phyloP scores from a whole-genome alignment of 2,113 vertebrate species.

The Labeo rohita region DNA sequence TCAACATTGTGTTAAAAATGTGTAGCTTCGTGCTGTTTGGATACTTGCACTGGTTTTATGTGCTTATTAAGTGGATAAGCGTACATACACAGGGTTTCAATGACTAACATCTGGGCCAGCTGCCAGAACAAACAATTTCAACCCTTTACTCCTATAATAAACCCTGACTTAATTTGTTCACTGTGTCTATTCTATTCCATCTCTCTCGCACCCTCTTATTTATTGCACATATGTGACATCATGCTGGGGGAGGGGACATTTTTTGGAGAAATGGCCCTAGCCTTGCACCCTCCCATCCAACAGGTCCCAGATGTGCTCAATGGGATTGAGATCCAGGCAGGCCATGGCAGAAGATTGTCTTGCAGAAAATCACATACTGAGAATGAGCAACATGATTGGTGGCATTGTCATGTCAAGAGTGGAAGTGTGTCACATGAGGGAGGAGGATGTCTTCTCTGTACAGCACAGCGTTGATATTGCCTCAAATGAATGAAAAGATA shows the following conservation, averaged over 20 bases:
- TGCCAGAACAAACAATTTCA: slow-evolving; percentile 68
- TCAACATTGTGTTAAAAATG: slow-evolving; percentile 67
- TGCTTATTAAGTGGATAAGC: slow-evolving; percentile 70
- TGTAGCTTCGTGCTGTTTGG: slow-evolving; percentile 61
- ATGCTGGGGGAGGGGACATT: background rate
- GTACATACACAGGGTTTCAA: slow-evolving; percentile 65
- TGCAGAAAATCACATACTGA: background rate
- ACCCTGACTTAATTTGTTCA: slow-evolving; percentile 78
- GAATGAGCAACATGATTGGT: background rate
- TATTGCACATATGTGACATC: background rate
- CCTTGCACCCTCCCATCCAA: background rate
- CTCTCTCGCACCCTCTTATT: slow-evolving; percentile 18
- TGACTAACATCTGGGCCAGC: slow-evolving; percentile 65
- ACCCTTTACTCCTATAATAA: slow-evolving; percentile 69
- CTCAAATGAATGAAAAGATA: too few relatives aligned
- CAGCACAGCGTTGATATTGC: background rate
- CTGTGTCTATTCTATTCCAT: slow-evolving; percentile 59
- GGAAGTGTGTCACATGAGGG: background rate
- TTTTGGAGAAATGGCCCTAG: background rate
- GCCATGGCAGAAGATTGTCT: background rate
- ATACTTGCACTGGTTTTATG: slow-evolving; percentile 59
- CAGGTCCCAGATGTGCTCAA: background rate
- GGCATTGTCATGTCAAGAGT: background rate
- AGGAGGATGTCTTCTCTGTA: background rate
- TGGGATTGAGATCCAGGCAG: background rate